Conservation (phyloP, 1,140 invertebrate genomes). For the Drosophila equinoxialis region DNA sequence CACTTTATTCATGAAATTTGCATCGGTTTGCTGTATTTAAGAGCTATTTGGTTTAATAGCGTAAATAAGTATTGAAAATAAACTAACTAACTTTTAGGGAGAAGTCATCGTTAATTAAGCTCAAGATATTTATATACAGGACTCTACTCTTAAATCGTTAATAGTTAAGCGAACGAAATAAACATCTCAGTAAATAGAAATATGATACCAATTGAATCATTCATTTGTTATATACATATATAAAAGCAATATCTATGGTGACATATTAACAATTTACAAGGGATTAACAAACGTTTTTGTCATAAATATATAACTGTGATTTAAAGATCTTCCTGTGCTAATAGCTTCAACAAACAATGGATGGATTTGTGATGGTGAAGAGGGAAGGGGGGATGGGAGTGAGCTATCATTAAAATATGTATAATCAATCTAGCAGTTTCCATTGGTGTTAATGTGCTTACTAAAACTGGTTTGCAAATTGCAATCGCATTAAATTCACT, state of each 20-base stretch:
- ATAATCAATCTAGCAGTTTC: constrained; percentile 12
- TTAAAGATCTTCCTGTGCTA: not conserved
- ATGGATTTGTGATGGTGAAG: not conserved
- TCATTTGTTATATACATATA: no score
- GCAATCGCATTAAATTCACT: constrained; percentile 74
- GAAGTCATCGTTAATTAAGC: no score
- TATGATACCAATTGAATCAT: no score
- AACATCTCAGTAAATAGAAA: no score
- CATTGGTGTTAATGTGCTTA: constrained; percentile 57
- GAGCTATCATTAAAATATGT: constrained; percentile 13
- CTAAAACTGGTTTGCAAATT: constrained; percentile 62
- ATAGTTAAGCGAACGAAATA: no score
- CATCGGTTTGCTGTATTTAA: not conserved
- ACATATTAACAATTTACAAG: not conserved
- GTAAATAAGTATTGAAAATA: no score
- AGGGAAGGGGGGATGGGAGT: not conserved
- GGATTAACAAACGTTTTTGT: not conserved
- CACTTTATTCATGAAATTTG: constrained; percentile 4
- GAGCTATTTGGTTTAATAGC: no score
- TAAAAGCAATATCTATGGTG: no score
- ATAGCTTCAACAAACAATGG: not conserved
- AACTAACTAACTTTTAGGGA: no score
- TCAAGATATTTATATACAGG: no score
- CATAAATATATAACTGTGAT: not conserved
- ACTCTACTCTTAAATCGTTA: no score